phyloP scores from a whole-genome alignment of 2,113 vertebrate genomes.

The Centropristis striata region DNA sequence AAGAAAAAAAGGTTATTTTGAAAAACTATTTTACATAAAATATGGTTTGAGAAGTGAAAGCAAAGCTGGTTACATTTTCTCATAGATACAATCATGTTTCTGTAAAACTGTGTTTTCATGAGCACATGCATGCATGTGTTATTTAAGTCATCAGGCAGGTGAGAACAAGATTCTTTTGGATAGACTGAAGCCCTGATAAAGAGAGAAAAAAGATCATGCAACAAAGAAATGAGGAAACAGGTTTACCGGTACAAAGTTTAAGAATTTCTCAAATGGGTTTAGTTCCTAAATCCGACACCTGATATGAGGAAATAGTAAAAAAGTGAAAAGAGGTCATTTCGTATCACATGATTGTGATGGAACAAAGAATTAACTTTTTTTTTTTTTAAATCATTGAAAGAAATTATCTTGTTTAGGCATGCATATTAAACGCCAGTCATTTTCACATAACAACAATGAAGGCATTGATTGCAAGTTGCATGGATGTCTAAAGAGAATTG shows the following conservation, averaged over 20 bases:
- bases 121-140: no score
- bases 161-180: neutral
- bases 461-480: no score
- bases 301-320: conserved; percentile 36
- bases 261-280: conserved; percentile 1
- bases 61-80: neutral
- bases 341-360: neutral
- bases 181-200: neutral
- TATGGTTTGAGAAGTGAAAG: neutral
- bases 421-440: neutral
- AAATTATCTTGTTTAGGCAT: neutral
- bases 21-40: neutral
- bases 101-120: neutral
- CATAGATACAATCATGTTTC: neutral
- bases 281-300: conserved; percentile 27
- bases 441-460: neutral
- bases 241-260: neutral
- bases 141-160: neutral
- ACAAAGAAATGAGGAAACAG: conserved; percentile 21
- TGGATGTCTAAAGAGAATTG: no score
- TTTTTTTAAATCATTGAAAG: neutral
- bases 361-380: neutral
- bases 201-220: neutral
- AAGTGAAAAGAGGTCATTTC: neutral
- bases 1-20: neutral